These are phyloP conservation scores for Sciurus niger DNA, from an alignment of 2,113 vertebrate genomes.

Conservation along the genomic window DNA sequence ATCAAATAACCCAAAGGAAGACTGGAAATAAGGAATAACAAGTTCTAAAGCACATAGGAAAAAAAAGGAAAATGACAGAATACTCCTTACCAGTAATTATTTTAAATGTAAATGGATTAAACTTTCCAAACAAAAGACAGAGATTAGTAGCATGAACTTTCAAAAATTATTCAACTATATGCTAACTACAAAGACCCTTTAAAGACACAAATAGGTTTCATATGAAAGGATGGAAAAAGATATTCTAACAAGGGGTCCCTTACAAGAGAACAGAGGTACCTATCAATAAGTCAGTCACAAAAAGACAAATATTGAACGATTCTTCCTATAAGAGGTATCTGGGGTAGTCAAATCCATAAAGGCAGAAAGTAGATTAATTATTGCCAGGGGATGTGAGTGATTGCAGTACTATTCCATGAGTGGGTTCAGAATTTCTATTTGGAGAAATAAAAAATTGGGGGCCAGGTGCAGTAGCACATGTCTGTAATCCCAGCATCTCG, in stretches of 20 bases:
- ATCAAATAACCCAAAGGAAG: neutral
- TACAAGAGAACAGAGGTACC: neutral
- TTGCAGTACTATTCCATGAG: neutral
- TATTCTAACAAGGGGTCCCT: neutral
- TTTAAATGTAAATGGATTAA: neutral
- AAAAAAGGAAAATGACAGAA: neutral
- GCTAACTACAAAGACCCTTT: neutral
- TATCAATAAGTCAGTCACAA: neutral
- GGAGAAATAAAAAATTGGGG: neutral
- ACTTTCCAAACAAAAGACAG: neutral
- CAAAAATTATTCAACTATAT: neutral
- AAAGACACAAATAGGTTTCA: neutral
- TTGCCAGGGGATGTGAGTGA: neutral
- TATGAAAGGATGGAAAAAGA: neutral
- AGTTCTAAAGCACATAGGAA: neutral
- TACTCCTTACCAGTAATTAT: neutral
- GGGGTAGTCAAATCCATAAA: neutral
- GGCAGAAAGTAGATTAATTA: neutral
- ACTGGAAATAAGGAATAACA: neutral
- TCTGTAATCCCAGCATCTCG: no score
- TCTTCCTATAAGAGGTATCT: neutral
- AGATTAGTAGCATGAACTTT: neutral
- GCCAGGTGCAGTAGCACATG: no score
- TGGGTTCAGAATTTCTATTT: neutral
- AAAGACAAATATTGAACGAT: neutral